phyloP scores from a whole-genome alignment of 2,113 vertebrate species.

The Thoracochromis brauschi region DNA sequence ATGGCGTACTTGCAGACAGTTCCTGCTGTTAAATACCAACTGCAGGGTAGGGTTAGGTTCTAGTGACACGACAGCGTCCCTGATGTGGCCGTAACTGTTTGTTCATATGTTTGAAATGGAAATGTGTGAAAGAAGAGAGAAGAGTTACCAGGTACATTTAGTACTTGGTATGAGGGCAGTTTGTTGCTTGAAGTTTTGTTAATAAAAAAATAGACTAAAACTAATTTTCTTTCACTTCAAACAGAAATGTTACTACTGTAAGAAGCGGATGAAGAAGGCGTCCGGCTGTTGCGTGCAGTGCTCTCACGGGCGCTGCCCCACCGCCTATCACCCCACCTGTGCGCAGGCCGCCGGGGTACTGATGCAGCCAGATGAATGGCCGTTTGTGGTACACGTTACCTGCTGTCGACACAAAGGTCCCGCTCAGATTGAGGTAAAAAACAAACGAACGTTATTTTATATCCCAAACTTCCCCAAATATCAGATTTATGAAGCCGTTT shows the following conservation, averaged over 20 bases:
- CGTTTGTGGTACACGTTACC: constrained; percentile 94
- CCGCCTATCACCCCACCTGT: constrained; percentile 94
- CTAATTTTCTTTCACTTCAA: background rate
- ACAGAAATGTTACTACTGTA: constrained; percentile 96
- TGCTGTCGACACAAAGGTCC: constrained; percentile 92
- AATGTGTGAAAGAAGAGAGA: background rate
- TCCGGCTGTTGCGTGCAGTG: constrained; percentile 94
- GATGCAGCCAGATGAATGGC: constrained; percentile 98
- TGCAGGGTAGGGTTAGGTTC: fast-evolving
- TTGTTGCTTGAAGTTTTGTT: fast-evolving
- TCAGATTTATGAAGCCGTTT: background rate
- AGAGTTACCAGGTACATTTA: fast-evolving
- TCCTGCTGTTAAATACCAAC: background rate
- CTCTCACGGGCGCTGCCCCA: constrained; percentile 94
- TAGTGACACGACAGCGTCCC: background rate
- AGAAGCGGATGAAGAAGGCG: constrained; percentile 90
- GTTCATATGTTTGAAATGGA: background rate
- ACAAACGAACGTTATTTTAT: background rate
- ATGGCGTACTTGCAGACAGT: background rate
- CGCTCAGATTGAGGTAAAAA: constrained; percentile 80
- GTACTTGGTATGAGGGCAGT: background rate
- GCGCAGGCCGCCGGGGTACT: constrained; percentile 92
- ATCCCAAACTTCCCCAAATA: background rate
- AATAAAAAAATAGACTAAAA: background rate
- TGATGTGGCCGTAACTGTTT: background rate